These are phyloP conservation scores for Drosophila fungiperda DNA, from an alignment of 2,888 invertebrate species.

Conservation along the genomic window DNA sequence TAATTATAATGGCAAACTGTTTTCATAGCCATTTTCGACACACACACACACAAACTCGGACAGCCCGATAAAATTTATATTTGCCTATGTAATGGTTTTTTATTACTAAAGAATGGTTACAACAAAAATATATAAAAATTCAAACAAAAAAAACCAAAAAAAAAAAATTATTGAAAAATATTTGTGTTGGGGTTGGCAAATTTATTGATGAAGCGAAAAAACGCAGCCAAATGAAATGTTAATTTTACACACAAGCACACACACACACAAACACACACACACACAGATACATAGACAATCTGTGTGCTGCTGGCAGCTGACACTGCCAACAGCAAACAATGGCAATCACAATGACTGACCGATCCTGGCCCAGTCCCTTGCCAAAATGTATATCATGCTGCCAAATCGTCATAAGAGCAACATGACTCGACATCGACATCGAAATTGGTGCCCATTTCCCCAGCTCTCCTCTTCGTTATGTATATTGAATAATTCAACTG, in stretches of 20 bases:
- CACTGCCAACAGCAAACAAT: conserved; percentile 63
- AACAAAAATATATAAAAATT: conserved; percentile 18
- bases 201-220: conserved; percentile 75
- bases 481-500: conserved; percentile 39
- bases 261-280: not conserved
- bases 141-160: conserved; percentile 22
- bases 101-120: conserved; percentile 58
- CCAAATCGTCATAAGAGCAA: conserved; percentile 45
- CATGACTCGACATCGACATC: conserved; percentile 39
- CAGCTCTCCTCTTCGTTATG: not conserved
- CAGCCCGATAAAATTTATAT: conserved; percentile 57
- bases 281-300: conserved; percentile 11
- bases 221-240: conserved; percentile 75
- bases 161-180: conserved; percentile 30
- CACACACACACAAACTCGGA: not conserved
- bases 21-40: conserved; percentile 32
- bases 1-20: conserved; percentile 68
- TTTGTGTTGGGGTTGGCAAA: conserved; percentile 57
- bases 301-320: conserved; percentile 68
- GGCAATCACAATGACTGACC: conserved; percentile 63
- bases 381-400: conserved; percentile 49
- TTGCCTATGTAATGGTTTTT: conserved; percentile 76
- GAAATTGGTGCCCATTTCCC: not conserved
- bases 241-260: conserved; percentile 63
- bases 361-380: conserved; percentile 33